These are phyloP conservation scores for Hystrix cristata DNA, from an alignment of 2,113 vertebrate genomes.

Conservation along the genomic window DNA sequence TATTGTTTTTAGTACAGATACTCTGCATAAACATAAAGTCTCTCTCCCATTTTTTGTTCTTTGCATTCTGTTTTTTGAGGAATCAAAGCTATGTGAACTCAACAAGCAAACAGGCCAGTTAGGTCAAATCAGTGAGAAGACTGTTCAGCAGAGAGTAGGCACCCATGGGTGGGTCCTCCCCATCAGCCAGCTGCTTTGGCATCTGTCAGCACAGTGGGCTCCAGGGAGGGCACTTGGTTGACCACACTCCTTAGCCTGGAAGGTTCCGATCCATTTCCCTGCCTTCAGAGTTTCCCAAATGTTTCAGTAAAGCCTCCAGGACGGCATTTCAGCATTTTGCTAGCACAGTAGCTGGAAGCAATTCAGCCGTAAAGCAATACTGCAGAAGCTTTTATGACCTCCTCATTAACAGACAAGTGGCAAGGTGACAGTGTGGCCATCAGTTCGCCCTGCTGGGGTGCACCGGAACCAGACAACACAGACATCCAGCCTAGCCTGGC, in stretches of 20 bases:
- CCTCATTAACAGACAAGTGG: neutral
- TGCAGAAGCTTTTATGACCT: neutral
- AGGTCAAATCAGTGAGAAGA: neutral
- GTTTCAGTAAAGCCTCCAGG: neutral
- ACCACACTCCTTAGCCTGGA: neutral
- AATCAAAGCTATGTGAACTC: neutral
- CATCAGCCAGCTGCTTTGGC: neutral
- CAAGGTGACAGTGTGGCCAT: too few species aligned
- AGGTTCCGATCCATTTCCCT: neutral
- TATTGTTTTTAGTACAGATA: neutral
- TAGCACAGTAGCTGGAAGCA: neutral
- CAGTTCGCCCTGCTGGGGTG: neutral
- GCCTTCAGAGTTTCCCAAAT: neutral
- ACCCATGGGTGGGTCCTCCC: fast-evolving
- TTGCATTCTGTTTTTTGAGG: neutral
- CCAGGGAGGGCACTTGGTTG: too few species aligned
- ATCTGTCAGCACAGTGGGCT: fast-evolving
- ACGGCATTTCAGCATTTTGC: neutral
- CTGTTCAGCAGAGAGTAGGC: neutral
- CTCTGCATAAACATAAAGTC: neutral
- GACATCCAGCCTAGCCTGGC: neutral
- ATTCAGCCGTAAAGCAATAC: neutral
- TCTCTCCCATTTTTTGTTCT: neutral
- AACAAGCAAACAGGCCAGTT: too few species aligned
- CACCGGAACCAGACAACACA: fast-evolving